A percentile compares a stretch with the other conserved stretches of the same genome.
Conservation (phyloP, 2,797 vertebrate genomes). For the Coracias cyanogaster region DNA sequence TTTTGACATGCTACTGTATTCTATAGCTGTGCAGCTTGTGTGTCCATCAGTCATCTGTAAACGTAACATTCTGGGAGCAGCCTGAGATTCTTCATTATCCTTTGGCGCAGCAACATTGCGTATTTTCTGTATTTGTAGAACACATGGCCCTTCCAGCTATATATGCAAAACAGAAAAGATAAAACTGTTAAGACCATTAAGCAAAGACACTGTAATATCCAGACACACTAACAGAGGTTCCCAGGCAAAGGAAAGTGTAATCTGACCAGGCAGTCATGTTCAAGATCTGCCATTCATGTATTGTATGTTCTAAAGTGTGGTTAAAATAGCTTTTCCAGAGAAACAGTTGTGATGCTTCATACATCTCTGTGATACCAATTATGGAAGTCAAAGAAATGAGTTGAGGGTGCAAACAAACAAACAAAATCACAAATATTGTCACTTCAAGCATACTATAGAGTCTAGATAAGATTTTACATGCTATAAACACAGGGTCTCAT, state of each 20-base stretch:
- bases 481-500: background rate
- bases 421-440: background rate
- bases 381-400: background rate
- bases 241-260: background rate
- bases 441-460: background rate
- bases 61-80: constrained; percentile 93
- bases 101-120: constrained; percentile 94
- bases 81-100: constrained; percentile 95
- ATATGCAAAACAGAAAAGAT: constrained; percentile 42
- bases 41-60: constrained; percentile 98
- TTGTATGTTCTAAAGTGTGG: background rate
- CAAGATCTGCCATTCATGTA: background rate
- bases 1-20: constrained; percentile 92
- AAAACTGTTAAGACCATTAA: constrained; percentile 6
- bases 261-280: background rate
- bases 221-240: background rate
- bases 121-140: constrained; percentile 97
- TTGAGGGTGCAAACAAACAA: background rate
- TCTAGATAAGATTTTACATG: background rate
- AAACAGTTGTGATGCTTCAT: background rate
- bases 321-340: background rate
- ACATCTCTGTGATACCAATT: background rate
- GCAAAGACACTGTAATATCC: background rate
- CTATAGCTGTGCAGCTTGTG: constrained; percentile 90
- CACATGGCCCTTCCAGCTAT: constrained; percentile 94